Evolutionary conservation across 2,113 vertebrate species (phyloP).

Genomic region (Cnemophilus loriae): DNA sequence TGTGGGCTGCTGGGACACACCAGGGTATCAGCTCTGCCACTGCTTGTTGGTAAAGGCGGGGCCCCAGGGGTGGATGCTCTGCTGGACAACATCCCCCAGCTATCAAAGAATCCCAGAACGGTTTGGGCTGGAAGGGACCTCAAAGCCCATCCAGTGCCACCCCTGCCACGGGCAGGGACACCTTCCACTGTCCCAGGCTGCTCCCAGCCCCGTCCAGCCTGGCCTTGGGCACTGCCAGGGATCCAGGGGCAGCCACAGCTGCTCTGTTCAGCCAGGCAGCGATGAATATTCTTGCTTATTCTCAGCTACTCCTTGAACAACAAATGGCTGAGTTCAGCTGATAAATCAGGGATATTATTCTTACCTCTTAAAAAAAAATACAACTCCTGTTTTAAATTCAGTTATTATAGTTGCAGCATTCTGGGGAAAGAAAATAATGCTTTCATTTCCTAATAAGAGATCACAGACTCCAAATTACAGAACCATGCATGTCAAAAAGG

Average conservation of each 20-base stretch:
- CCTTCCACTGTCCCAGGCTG: not conserved
- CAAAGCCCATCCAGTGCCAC: rapidly evolving
- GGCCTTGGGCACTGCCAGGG: not conserved
- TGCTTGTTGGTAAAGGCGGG: not conserved
- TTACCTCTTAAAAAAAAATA: slow-evolving; percentile 57
- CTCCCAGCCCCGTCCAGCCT: not conserved
- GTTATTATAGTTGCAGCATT: slow-evolving; percentile 65
- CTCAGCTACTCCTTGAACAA: not conserved
- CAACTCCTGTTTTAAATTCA: slow-evolving; percentile 64
- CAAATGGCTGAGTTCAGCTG: not conserved
- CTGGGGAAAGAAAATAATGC: not conserved
- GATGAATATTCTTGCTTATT: not conserved
- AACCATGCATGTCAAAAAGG: slow-evolving; percentile 51
- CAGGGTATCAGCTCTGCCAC: not conserved
- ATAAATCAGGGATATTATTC: slow-evolving; percentile 41
- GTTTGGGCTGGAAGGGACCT: not conserved
- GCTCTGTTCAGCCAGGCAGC: not conserved
- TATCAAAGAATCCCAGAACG: not conserved
- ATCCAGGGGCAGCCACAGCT: not conserved
- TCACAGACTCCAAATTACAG: slow-evolving; percentile 59
- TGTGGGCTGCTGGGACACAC: not conserved
- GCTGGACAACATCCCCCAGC: not conserved
- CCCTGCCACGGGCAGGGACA: not conserved
- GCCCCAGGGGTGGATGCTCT: not conserved
- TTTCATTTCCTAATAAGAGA: slow-evolving; percentile 67